Conservation (phyloP, 1,140 invertebrate species). For the Rhagoletis zephyria region DNA sequence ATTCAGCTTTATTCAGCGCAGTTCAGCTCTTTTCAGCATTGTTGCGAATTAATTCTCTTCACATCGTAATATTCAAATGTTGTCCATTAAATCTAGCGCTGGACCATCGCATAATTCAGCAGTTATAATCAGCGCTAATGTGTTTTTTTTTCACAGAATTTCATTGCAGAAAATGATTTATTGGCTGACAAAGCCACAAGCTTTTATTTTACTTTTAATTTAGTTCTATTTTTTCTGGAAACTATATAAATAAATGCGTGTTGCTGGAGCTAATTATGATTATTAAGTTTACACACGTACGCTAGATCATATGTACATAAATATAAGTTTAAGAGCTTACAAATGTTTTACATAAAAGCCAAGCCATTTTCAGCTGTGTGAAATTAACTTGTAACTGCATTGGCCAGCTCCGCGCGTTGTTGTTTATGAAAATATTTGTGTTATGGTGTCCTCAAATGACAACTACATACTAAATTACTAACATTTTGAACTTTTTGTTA, state of each 20-base stretch:
- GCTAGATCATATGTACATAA: background rate
- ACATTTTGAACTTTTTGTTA: slow-evolving; percentile 12
- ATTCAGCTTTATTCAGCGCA: background rate
- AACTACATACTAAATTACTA: background rate
- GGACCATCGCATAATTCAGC: background rate
- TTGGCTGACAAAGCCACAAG: background rate
- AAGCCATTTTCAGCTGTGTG: background rate
- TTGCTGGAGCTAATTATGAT: slow-evolving; percentile 16
- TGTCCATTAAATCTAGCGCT: background rate
- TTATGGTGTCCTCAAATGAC: background rate
- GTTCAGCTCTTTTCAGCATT: background rate
- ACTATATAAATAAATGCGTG: background rate
- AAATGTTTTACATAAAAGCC: background rate
- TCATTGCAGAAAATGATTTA: slow-evolving; percentile 10
- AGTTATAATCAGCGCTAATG: background rate
- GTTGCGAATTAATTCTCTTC: no score
- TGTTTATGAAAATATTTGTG: slow-evolving; percentile 40
- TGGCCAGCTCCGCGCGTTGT: background rate
- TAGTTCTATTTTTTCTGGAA: background rate
- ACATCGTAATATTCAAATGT: background rate
- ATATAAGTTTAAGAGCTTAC: background rate
- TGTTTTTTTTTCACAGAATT: background rate
- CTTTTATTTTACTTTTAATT: background rate
- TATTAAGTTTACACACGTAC: background rate
- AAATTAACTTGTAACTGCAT: background rate